phyloP scores from a whole-genome alignment of 2,888 invertebrate species.

The Euplagia quadripunctaria region DNA sequence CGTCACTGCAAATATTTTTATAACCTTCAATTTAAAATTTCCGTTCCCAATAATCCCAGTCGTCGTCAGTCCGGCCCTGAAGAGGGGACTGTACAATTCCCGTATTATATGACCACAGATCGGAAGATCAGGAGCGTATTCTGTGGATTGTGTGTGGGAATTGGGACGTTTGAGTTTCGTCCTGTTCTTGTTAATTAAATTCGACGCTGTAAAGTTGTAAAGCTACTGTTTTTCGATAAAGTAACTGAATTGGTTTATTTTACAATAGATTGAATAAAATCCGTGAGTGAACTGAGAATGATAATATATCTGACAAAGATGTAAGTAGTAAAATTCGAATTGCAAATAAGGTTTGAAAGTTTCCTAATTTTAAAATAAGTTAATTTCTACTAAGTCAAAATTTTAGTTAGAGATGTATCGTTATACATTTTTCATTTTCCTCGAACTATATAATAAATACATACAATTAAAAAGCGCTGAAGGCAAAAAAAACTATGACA shows the following conservation, averaged over 20 bases:
- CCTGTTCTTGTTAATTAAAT: slow-evolving; percentile 73
- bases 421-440: too few relatives aligned
- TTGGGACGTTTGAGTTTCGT: slow-evolving; percentile 69
- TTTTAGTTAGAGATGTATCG: too few relatives aligned
- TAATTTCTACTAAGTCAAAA: too few relatives aligned
- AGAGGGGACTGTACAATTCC: slow-evolving; percentile 56
- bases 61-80: slow-evolving; percentile 49
- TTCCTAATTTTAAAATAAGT: too few relatives aligned
- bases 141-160: slow-evolving; percentile 74
- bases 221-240: slow-evolving; percentile 41
- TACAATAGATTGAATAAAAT: too few relatives aligned
- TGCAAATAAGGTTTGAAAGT: too few relatives aligned
- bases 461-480: too few relatives aligned
- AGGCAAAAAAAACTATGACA: too few relatives aligned
- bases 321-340: too few relatives aligned
- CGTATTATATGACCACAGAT: slow-evolving; percentile 76
- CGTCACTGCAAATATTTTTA: slow-evolving; percentile 7
- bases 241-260: slow-evolving; percentile 47
- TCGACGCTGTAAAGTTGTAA: slow-evolving; percentile 59
- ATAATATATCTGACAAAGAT: too few relatives aligned
- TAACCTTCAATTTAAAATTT: slow-evolving; percentile 17
- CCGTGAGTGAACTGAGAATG: too few relatives aligned
- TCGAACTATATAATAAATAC: too few relatives aligned
- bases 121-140: slow-evolving; percentile 71
- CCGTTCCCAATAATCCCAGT: slow-evolving; percentile 11